phyloP scores from a whole-genome alignment of 2,113 vertebrate species.

The Mandrillus leucophaeus region DNA sequence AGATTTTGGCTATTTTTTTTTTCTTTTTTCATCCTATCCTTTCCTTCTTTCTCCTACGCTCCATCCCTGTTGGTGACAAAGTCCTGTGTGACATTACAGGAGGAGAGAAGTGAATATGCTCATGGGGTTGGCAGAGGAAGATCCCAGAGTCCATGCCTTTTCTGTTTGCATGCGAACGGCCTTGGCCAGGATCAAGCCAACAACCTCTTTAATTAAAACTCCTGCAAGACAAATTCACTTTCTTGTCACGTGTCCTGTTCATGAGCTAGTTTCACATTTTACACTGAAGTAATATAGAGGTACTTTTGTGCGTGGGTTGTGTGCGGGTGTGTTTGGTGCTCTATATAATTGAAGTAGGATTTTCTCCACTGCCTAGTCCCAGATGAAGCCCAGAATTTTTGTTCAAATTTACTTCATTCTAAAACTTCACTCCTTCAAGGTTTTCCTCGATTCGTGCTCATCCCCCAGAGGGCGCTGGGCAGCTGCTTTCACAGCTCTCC shows the following conservation, averaged over 20 bases:
- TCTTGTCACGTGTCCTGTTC: background rate
- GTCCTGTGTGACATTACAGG: background rate
- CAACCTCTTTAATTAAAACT: background rate
- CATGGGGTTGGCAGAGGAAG: background rate
- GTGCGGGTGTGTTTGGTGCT: background rate
- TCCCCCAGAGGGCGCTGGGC: too few relatives aligned
- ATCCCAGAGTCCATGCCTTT: accelerated
- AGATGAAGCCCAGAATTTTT: background rate
- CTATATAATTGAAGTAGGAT: background rate
- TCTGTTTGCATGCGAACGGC: accelerated
- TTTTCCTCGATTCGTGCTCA: background rate
- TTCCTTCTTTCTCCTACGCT: background rate
- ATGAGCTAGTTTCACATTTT: background rate
- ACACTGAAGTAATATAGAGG: background rate
- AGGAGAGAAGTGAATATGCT: accelerated
- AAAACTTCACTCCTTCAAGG: background rate
- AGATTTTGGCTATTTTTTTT: background rate
- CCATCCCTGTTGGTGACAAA: background rate
- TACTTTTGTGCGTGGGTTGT: background rate
- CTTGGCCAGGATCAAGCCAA: background rate
- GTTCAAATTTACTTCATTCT: background rate
- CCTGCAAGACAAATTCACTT: background rate
- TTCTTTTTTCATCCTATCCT: background rate
- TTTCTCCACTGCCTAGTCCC: background rate
- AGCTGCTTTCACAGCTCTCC: background rate